Conservation (phyloP, 1,140 invertebrate species). For the Pemphigus obesinymphae region DNA sequence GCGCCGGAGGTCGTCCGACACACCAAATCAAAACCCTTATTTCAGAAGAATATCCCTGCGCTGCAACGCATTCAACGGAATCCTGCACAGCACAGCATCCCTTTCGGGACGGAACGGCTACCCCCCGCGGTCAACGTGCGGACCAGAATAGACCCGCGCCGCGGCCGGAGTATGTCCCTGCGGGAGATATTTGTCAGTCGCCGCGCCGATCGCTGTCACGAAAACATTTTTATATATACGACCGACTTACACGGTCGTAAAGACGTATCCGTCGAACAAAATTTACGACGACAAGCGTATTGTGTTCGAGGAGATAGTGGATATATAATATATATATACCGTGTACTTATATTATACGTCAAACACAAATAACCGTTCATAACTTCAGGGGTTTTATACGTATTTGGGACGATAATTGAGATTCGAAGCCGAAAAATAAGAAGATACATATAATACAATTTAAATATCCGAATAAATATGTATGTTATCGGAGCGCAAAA, state of each 20-base stretch:
- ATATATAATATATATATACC: no score
- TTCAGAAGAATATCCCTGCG: background rate
- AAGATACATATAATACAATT: background rate
- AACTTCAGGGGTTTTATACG: background rate
- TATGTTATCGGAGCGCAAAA: background rate
- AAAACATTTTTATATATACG: background rate
- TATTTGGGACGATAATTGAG: no score
- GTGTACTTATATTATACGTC: no score
- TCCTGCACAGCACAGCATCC: background rate
- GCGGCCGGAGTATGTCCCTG: background rate
- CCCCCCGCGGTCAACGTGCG: background rate
- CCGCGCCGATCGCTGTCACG: background rate
- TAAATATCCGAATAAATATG: background rate
- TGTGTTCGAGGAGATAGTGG: background rate
- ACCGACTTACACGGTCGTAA: background rate
- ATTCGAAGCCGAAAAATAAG: no score
- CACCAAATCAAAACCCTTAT: background rate
- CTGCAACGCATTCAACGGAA: background rate
- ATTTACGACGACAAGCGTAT: background rate
- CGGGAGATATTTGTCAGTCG: constrained; percentile 12
- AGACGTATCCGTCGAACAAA: background rate
- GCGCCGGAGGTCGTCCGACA: background rate
- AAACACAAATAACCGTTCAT: background rate
- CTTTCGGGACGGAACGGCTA: background rate
- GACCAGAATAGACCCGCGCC: constrained; percentile 2